Evolutionary conservation across 2,888 invertebrate species (phyloP), one percentile per base, ranked within the genome.

Genomic region (Dromius quadrimaculatus): DNA sequence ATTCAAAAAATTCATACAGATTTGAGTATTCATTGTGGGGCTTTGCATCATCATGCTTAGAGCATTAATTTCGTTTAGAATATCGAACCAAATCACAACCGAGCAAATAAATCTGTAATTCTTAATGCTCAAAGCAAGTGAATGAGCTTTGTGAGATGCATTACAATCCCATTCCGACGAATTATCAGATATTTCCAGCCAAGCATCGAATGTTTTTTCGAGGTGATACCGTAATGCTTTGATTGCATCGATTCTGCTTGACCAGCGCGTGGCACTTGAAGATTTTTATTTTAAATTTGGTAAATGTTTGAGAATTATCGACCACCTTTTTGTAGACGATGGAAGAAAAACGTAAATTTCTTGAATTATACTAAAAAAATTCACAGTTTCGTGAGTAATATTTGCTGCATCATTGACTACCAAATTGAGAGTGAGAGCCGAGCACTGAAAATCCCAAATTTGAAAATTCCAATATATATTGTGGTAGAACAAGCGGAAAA

Each of bases 371-470:
- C 22, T 45, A 45, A 73, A 72, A 43, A 72, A 72, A n/a, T 22
- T 28, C 8, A 47, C 34, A 11, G 64, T 50, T 59, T 36, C 47
- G 28, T 50, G 20, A 54, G 61, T 68, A 23, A 34, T 34, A 19
- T 64, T 50, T 15, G 71, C 73, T n/a, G 66, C 71, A 69, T 63
- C 57, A 36, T 59, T 59, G 6, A 71, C 61, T 6, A 64, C 68
- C 13, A 73, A 41, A 71, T 73, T 73, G 1, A 69, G 43, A 9
- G 63, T 66, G 34, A 63, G 70, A 19, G 73, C 72, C 36, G 69
- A 17, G 71, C 72, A 73, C n/a, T 71, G 71, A 19, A 72, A n/a
- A n/a, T n/a, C n/a, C n/a, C n/a, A n/a, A n/a, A n/a, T n/a, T n/a
- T n/a, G n/a, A n/a, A n/a, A n/a, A n/a, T n/a, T n/a, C n/a, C n/a